A percentile compares a stretch with the other conserved stretches of the same genome.
phyloP scores from a whole-genome alignment of 2,797 vertebrate genomes.

The Iguana delicatissima region DNA sequence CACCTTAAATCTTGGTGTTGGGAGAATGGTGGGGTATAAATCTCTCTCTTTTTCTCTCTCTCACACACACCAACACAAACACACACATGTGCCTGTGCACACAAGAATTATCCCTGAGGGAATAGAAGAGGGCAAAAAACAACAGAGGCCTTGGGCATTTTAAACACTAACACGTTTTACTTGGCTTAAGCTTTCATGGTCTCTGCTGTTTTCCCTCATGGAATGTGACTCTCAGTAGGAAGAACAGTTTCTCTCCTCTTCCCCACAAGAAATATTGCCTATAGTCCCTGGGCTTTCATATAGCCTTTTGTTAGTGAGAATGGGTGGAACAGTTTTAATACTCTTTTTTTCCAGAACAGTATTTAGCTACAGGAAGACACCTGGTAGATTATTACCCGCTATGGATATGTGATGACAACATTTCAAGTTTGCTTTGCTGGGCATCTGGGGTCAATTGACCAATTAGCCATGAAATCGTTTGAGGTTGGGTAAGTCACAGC shows the following conservation, averaged over 20 bases:
- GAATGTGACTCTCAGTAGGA: background rate
- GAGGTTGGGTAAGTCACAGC: background rate
- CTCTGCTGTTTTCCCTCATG: too few relatives aligned
- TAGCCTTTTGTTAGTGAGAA: background rate
- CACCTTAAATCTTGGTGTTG: too few relatives aligned
- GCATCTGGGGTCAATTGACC: background rate
- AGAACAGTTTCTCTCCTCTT: background rate
- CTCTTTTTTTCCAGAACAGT: background rate
- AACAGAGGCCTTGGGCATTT: too few relatives aligned
- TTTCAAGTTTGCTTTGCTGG: background rate
- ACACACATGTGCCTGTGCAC: too few relatives aligned
- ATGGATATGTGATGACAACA: background rate
- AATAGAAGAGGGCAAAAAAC: too few relatives aligned
- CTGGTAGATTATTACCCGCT: background rate
- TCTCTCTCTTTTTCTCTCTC: too few relatives aligned
- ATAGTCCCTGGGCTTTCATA: background rate
- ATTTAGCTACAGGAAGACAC: background rate
- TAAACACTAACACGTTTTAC: too few relatives aligned
- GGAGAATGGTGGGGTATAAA: too few relatives aligned
- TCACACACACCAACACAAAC: too few relatives aligned
- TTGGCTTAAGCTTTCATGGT: too few relatives aligned
- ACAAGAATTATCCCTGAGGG: too few relatives aligned
- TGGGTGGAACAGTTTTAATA: too few relatives aligned
- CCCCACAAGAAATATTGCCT: background rate
- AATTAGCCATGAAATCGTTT: background rate